Percentiles rank a stretch among this genome's conserved stretches.
phyloP scores from a whole-genome alignment of 2,113 vertebrate species.

The Tinamus guttatus region DNA sequence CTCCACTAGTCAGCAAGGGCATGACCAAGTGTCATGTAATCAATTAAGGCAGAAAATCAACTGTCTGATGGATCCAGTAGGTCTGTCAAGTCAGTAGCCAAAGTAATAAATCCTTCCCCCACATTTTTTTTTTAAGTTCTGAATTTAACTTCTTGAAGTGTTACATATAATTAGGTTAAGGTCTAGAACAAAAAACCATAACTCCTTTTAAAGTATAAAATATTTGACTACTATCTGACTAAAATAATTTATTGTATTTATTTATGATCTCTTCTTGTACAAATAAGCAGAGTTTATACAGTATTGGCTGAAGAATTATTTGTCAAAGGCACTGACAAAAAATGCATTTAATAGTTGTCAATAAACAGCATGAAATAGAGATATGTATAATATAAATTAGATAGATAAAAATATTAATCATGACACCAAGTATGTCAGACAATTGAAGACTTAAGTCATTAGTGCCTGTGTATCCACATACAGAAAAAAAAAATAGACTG shows the following conservation, averaged over 20 bases:
- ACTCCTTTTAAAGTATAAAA: not conserved
- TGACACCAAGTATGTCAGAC: too few relatives aligned
- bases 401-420: too few relatives aligned
- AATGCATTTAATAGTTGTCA: not conserved
- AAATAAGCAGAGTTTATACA: not conserved
- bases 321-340: not conserved
- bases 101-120: not conserved
- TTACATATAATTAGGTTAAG: not conserved
- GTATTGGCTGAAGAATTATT: not conserved
- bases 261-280: not conserved
- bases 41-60: not conserved
- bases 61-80: not conserved
- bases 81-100: not conserved
- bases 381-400: not conserved
- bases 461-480: not conserved
- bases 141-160: not conserved
- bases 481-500: not conserved
- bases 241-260: not conserved
- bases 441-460: not conserved
- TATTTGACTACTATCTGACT: not conserved
- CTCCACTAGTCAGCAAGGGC: not conserved
- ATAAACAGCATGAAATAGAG: not conserved
- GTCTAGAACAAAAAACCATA: not conserved
- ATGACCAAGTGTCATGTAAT: not conserved
- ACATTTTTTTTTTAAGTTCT: not conserved